These are phyloP conservation scores for Halichoerus grypus DNA, from an alignment of 2,113 vertebrate species.

Conservation along the genomic window DNA sequence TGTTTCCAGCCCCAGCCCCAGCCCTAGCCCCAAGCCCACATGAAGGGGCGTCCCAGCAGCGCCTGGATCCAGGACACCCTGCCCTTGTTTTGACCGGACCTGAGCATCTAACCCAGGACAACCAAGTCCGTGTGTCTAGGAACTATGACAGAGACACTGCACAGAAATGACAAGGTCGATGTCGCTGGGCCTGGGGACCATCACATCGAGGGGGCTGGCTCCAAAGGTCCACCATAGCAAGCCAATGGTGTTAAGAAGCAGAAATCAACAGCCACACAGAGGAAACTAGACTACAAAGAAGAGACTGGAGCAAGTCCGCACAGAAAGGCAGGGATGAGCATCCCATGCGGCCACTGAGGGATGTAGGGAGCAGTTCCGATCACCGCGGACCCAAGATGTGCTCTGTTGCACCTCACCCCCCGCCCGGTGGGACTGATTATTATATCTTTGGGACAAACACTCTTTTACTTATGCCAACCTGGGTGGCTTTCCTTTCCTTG, in stretches of 20 bases:
- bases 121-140: background rate
- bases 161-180: fast-evolving
- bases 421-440: background rate
- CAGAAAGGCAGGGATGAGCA: background rate
- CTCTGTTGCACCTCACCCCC: background rate
- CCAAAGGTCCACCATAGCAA: background rate
- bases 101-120: background rate
- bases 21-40: background rate
- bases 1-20: background rate
- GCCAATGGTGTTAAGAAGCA: background rate
- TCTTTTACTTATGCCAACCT: constrained; percentile 4
- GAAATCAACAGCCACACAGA: background rate
- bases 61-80: fast-evolving
- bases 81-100: background rate
- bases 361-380: background rate
- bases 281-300: background rate
- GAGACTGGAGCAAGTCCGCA: background rate
- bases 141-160: background rate
- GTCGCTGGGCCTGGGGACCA: background rate
- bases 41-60: background rate
- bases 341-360: background rate
- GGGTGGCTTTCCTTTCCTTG: constrained; percentile 3
- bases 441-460: background rate
- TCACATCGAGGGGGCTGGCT: background rate
- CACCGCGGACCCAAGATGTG: fast-evolving